Conservation (phyloP, 2,888 invertebrate genomes). For the Scaptomyza parva region DNA sequence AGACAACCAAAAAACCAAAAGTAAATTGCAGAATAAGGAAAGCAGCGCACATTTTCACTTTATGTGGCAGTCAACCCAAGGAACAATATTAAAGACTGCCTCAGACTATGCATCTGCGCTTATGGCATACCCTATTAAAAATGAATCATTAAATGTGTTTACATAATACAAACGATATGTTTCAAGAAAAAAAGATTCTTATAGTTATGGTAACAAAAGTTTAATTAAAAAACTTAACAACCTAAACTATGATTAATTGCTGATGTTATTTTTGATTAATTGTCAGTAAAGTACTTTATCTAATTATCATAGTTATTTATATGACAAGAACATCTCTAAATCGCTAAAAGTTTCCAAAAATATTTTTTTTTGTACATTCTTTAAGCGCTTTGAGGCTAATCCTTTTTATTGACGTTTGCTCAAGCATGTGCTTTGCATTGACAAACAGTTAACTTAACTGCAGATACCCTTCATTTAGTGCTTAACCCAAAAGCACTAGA, state of each 20-base stretch:
- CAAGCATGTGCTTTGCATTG: conserved; percentile 10
- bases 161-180: not conserved
- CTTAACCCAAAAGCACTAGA: conserved; percentile 30
- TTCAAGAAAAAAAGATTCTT: too few species aligned
- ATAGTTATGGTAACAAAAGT: too few species aligned
- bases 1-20: conserved; percentile 25
- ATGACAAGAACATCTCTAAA: not conserved
- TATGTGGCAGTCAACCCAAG: conserved; percentile 43
- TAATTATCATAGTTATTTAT: not conserved
- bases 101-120: conserved; percentile 19
- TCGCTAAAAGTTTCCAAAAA: not conserved
- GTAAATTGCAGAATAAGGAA: conserved; percentile 50
- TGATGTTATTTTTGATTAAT: too few species aligned
- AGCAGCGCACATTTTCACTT: conserved; percentile 67
- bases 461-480: conserved; percentile 33
- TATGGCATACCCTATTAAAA: conserved; percentile 29
- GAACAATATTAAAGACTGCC: conserved; percentile 41
- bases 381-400: not conserved
- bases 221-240: too few species aligned
- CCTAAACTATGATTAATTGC: too few species aligned
- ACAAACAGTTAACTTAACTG: conserved; percentile 25
- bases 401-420: not conserved
- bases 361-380: not conserved
- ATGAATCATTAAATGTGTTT: not conserved
- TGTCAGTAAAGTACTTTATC: too few species aligned